A percentile compares a stretch with the other conserved stretches of the same genome.
phyloP scores from a whole-genome alignment of 2,113 vertebrate species.

The Hippocampus guttulatus region DNA sequence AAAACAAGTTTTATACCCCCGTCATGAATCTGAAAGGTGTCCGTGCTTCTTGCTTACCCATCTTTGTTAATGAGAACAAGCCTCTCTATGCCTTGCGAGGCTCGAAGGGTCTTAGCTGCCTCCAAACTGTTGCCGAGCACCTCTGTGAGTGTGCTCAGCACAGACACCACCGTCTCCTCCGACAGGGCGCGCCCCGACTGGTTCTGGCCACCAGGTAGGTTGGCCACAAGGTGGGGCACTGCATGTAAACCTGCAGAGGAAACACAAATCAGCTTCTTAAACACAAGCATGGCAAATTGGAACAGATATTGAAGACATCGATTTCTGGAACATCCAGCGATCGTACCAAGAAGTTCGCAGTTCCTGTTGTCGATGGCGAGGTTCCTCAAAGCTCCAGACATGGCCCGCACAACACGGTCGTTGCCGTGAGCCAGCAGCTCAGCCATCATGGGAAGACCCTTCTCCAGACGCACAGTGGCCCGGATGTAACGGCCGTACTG shows the following conservation, averaged over 20 bases:
- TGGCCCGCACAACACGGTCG: conserved; percentile 90
- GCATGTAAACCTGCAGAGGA: conserved; percentile 68
- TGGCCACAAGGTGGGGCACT: conserved; percentile 85
- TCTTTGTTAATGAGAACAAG: conserved; percentile 94
- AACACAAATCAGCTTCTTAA: not conserved
- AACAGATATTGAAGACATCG: too few relatives aligned
- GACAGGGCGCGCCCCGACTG: conserved; percentile 77
- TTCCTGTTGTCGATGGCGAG: conserved; percentile 89
- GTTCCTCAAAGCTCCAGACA: conserved; percentile 90
- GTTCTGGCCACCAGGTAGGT: conserved; percentile 85
- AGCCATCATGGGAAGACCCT: conserved; percentile 88
- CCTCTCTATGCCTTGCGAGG: conserved; percentile 91
- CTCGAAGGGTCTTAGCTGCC: conserved; percentile 86
- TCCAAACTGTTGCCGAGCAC: conserved; percentile 88
- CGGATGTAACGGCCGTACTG: conserved; percentile 91
- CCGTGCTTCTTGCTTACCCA: conserved; percentile 69
- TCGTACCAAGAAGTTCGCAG: conserved; percentile 88
- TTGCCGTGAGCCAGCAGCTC: conserved; percentile 84
- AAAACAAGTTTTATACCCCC: too few relatives aligned
- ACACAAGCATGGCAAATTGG: not conserved
- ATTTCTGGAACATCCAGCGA: too few relatives aligned
- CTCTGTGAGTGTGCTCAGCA: conserved; percentile 89
- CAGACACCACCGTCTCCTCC: conserved; percentile 88
- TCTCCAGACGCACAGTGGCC: conserved; percentile 86
- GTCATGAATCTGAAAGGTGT: not conserved